Percentiles rank a stretch among this genome's conserved stretches.
Conservation (phyloP, 2,888 invertebrate genomes). For the Ormyrus thymus region DNA sequence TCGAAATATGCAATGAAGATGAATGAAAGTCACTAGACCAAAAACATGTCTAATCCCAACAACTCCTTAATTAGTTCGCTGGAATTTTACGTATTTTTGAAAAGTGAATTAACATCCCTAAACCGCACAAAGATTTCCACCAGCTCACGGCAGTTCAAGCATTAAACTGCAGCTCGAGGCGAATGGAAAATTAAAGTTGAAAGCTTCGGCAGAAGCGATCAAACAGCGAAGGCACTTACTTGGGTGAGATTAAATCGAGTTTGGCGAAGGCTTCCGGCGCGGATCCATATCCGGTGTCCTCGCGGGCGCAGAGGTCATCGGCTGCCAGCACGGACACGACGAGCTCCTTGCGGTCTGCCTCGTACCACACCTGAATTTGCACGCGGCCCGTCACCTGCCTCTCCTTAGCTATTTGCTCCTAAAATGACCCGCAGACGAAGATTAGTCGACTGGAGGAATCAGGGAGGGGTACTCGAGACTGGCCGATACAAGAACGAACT, state of each 20-base stretch:
- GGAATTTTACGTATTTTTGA: no score
- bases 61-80: no score
- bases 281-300: constrained; percentile 86
- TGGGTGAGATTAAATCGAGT: constrained; percentile 86
- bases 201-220: no score
- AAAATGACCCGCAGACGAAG: constrained; percentile 60
- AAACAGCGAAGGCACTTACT: constrained; percentile 77
- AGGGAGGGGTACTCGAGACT: not conserved
- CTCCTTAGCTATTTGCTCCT: constrained; percentile 86
- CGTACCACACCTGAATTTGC: constrained; percentile 93
- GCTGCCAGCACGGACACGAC: constrained; percentile 91
- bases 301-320: constrained; percentile 87
- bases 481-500: constrained; percentile 33
- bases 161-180: no score
- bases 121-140: no score
- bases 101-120: no score
- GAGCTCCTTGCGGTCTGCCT: constrained; percentile 87
- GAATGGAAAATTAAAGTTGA: no score
- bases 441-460: not conserved
- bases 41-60: no score
- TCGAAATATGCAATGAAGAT: no score
- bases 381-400: constrained; percentile 86
- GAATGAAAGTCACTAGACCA: no score
- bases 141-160: no score
- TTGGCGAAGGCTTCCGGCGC: constrained; percentile 91